Evolutionary conservation across 2,113 vertebrate genomes (phyloP), one percentile per base, ranked within the genome.

Genomic region (Steatornis caripensis): DNA sequence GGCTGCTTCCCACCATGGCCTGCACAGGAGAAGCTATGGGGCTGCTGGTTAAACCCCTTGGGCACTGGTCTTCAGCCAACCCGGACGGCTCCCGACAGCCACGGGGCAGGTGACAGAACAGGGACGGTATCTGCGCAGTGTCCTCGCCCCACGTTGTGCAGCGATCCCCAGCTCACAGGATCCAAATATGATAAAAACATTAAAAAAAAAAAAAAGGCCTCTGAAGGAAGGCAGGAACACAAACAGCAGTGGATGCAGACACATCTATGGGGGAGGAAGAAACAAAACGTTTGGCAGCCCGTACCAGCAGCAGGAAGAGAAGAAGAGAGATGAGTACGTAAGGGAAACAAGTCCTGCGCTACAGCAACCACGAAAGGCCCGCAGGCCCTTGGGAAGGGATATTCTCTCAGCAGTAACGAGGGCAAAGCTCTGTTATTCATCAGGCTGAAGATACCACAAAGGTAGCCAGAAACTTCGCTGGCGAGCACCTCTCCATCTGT

Each of bases 61-160:
- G 51, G 39, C 23, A 48, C 32, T 12, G 29, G 29, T 27, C 9
- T 36, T 8, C 78, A 55, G 61, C 62, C 62, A 64, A 8, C 17
- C 78, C 13, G 32, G 20, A 15, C 66, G 29, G 54, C 30, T 58
- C n/a, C 12, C 13, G 36, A 29, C 0, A 2, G 55, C 57, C 41
- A 5, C 0, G 2, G n/a, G 45, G 30, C 55, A 43, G 74, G 36
- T 29, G 68, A 70, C 54, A 43, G 17, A 41, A 34, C 9, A 19
- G 24, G 27, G 82, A 36, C 17, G 2, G 1, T 15, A 37, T 8
- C 48, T 8, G 30, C 2, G 0, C 45, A 66, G 65, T 4, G 0
- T 41, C 72, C 54, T 62, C 3, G 2, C 17, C 69, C 62, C 13
- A 2, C 3, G 11, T 18, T 14, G 0, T 8, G 17, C 92, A 78